These are phyloP conservation scores for Columba janthina DNA, from an alignment of 2,113 vertebrate genomes.

Conservation along the genomic window DNA sequence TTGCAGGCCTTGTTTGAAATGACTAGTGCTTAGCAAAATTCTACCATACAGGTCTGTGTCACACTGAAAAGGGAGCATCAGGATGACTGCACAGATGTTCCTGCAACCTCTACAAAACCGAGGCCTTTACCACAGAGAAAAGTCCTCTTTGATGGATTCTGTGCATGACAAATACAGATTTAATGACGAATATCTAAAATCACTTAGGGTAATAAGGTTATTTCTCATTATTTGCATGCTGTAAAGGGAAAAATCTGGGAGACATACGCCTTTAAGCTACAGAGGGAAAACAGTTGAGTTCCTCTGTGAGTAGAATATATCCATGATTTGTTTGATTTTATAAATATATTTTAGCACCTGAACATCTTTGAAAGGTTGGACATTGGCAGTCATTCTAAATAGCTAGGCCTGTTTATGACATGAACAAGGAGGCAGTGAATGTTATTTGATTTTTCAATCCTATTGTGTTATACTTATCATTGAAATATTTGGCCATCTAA, in stretches of 20 bases:
- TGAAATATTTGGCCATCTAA: neutral
- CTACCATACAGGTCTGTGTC: neutral
- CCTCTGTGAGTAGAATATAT: neutral
- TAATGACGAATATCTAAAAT: slow-evolving; percentile 22
- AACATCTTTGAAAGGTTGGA: neutral
- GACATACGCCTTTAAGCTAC: neutral
- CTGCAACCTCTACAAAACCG: neutral
- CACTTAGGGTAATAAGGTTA: neutral
- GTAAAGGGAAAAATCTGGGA: neutral
- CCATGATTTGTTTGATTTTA: neutral
- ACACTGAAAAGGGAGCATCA: neutral
- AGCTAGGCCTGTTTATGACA: neutral
- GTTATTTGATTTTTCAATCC: neutral
- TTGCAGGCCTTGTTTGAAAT: neutral
- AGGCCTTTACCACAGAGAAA: neutral
- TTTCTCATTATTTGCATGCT: slow-evolving; percentile 13
- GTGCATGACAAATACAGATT: neutral
- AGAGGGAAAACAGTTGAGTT: neutral
- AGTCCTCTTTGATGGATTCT: neutral
- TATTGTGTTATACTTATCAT: neutral
- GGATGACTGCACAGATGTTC: slow-evolving; percentile 7
- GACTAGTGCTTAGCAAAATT: neutral
- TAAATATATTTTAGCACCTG: neutral
- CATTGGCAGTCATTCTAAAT: neutral
- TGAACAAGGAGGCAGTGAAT: neutral